Evolutionary conservation across 1,140 invertebrate genomes (phyloP), one percentile per base, ranked within the genome.

Genomic region (Cotesia chilonis): DNA sequence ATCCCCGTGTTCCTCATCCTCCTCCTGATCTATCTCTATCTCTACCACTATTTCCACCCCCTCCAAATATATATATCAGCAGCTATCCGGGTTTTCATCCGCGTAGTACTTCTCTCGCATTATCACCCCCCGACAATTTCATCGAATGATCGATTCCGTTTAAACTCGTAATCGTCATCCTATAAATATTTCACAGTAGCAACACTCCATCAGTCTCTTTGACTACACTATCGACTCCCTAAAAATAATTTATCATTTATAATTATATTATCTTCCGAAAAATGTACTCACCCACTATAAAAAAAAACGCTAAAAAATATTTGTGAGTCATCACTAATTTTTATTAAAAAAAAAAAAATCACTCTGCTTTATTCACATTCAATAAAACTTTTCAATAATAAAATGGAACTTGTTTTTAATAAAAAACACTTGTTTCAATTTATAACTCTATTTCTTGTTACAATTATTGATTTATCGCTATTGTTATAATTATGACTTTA

Each of bases 161-260:
- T 73, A 70, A 73, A 73, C 55, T 70, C 60, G 66, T 66, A 73
- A 73, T 73, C 71, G 66, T 28, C 59, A 65, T 68, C 59, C 65
- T 67, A 67, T 65, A 73, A 73, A 73, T 61, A 68, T 68, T 73
- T 57, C 36, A 35, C 61, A 47, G 57, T n/a, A 73, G 59, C 35
- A 61, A 61, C 59, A 61, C 59, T 12, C 35, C 10, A 12, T 35
- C 14, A 28, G 41, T 47, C 41, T 47, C 41, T 47, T 47, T 47
- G 41, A 47, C 41, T 47, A 10, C 41, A 59, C 28, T 20, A 61
- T 59, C 6, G 6, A 12, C 9, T 17, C 28, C 59, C 5, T 57
- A 9, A 4, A 57, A 37, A 35, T 9, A 36, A 68, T 59, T 12
- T 37, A 6, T 47, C 10, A 9, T 47, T 47, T 2, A 37, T 20